Evolutionary conservation across 2,888 invertebrate genomes (phyloP).

Genomic region (Troilus luridus): DNA sequence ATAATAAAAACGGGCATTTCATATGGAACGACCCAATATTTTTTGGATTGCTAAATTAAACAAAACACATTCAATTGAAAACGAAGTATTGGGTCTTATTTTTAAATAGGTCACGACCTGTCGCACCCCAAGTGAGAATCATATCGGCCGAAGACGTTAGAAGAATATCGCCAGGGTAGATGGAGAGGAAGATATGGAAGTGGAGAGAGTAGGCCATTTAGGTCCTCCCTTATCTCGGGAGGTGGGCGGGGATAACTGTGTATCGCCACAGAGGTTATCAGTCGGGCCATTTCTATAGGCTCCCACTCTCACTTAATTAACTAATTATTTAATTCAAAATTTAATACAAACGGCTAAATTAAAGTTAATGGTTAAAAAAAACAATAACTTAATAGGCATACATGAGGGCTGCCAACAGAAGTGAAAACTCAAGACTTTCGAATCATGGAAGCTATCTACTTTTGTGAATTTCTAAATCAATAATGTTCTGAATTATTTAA

Average conservation of each 20-base stretch:
- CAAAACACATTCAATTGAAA: neutral
- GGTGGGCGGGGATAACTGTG: neutral
- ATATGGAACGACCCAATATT: neutral
- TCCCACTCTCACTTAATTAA: neutral
- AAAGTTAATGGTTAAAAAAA: too few species aligned
- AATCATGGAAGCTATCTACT: too few species aligned
- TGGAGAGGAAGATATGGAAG: neutral
- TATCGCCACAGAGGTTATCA: neutral
- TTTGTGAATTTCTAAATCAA: too few species aligned
- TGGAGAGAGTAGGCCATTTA: neutral
- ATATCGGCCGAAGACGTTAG: constrained; percentile 74
- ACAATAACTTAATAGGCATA: too few species aligned
- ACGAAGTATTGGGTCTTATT: constrained; percentile 71
- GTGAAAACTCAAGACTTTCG: too few species aligned
- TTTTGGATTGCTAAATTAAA: neutral
- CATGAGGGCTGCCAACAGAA: too few species aligned
- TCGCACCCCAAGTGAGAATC: constrained; percentile 77
- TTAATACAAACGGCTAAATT: neutral
- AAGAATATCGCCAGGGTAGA: constrained; percentile 40
- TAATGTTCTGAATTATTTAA: too few species aligned
- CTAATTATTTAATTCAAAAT: neutral
- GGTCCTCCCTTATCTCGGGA: neutral
- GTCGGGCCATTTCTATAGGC: neutral
- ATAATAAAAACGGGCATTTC: too few species aligned
- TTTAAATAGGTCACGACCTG: constrained; percentile 75